Base-by-base conservation (phyloP, 2,888 invertebrate genomes). In the Octodonta nipae region DNA sequence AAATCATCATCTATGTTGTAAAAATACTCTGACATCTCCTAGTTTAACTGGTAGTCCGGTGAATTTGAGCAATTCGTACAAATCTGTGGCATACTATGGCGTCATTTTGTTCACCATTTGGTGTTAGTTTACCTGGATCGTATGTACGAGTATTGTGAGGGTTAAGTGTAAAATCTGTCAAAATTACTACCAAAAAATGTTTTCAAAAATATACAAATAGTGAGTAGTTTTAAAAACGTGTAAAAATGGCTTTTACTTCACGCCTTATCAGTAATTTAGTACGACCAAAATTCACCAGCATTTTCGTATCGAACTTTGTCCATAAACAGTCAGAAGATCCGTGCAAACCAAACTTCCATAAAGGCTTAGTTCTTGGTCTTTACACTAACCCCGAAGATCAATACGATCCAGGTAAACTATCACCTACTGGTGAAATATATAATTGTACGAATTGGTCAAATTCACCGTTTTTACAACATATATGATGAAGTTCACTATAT, bases 1-100 rank as follows among this genome's bases (percentile, higher is more conserved):
- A 71, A 80, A 15, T 67, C 63, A 1, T 67, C 64, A 43, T 78
- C 76, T 14, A 80, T 51, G 42, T 72, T 74, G 50, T 70, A 80
- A n/a, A 47, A 78, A 71, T 6, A 78, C 61, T 41, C 79, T 66
- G 2, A 64, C 69, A 61, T 63, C 71, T 50, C 52, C 72, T 51
- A 59, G 60, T 54, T 36, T 67, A 59, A 64, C 70, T 38, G 57
- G 73, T 48, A 58, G 72, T 24, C 62, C 61, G 5, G 58, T 44
- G 26, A 48, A 52, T 32, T 45, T 45, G 12, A 64, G 30, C 13
- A 71, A 59, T 36, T 71, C 67, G 51, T 67, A 64, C 13, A 78
- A 54, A 34, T n/a, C 68, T 67, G 2, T 74, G 72, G 30, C 64
- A 61, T 27, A 63, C 60, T 37, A 65, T 53, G 15, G 65, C 54